Evolutionary conservation across 2,888 invertebrate genomes (phyloP).

Genomic region (Seira ritae): DNA sequence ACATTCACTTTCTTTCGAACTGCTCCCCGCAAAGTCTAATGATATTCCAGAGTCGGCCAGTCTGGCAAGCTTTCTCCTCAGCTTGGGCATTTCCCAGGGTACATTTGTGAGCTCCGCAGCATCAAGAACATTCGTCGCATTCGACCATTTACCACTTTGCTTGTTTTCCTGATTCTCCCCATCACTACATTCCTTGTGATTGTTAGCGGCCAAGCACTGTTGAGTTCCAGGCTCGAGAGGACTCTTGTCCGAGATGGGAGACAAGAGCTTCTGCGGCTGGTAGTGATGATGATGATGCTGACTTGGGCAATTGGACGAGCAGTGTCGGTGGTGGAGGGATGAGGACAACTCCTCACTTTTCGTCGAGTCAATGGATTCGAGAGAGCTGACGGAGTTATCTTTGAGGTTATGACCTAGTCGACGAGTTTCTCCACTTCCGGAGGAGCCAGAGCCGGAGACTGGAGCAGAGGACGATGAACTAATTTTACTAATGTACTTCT

Average conservation of each 20-base stretch:
- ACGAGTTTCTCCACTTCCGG: constrained; percentile 52
- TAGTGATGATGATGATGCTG: constrained; percentile 39
- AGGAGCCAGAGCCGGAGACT: constrained; percentile 55
- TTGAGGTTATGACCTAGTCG: constrained; percentile 63
- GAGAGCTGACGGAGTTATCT: constrained; percentile 72
- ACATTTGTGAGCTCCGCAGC: constrained; percentile 84
- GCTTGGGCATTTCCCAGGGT: constrained; percentile 94
- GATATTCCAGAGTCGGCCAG: constrained; percentile 76
- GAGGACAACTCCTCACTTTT: constrained; percentile 70
- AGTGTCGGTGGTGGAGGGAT: constrained; percentile 47
- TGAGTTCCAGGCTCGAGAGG: constrained; percentile 68
- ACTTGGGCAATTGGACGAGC: constrained; percentile 12
- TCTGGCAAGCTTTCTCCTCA: constrained; percentile 85
- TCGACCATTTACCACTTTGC: constrained; percentile 46
- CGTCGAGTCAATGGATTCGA: constrained; percentile 72
- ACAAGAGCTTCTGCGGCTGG: constrained; percentile 65
- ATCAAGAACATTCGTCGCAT: constrained; percentile 41
- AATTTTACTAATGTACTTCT: constrained; percentile 60
- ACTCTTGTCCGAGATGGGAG: constrained; percentile 73
- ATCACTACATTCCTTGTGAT: constrained; percentile 43
- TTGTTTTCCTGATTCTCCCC: constrained; percentile 32
- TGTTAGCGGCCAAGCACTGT: constrained; percentile 27
- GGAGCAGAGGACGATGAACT: constrained; percentile 53
- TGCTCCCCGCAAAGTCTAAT: constrained; percentile 68
- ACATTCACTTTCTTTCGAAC: constrained; percentile 57